Percentiles rank a stretch among this genome's conserved stretches.
Evolutionary conservation across 2,113 vertebrate species (phyloP).

Genomic region (Eurypyga helias): DNA sequence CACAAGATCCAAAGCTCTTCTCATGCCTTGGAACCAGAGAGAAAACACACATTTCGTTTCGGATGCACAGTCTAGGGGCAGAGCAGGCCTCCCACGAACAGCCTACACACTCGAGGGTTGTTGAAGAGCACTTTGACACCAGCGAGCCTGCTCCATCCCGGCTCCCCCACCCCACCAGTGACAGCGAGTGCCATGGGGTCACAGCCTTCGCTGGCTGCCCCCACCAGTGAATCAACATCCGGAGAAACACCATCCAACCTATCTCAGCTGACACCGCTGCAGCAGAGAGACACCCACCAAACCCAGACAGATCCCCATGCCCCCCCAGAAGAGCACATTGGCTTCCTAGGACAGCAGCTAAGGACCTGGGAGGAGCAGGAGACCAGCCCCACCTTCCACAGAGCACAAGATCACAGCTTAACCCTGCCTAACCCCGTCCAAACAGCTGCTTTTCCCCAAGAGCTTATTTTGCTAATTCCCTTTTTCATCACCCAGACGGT

Average conservation of each 20-base stretch:
- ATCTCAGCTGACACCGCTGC: background rate
- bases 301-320: accelerated
- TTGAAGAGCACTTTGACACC: background rate
- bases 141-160: background rate
- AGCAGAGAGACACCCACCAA: background rate
- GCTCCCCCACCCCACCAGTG: background rate
- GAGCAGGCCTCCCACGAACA: background rate
- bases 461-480: background rate
- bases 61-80: background rate
- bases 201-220: background rate
- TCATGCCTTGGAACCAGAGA: background rate
- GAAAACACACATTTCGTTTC: background rate
- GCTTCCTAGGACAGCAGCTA: background rate
- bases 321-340: background rate
- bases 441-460: background rate
- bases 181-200: background rate
- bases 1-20: constrained; percentile 30
- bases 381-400: accelerated
- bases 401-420: background rate
- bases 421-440: background rate
- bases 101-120: background rate
- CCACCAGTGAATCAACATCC: background rate
- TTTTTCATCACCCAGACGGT: background rate
- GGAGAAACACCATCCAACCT: accelerated
- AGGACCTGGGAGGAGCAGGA: background rate